Percentiles rank a stretch among this genome's conserved stretches.
phyloP scores from a whole-genome alignment of 2,888 invertebrate genomes.

The Corythucha ciliata region DNA sequence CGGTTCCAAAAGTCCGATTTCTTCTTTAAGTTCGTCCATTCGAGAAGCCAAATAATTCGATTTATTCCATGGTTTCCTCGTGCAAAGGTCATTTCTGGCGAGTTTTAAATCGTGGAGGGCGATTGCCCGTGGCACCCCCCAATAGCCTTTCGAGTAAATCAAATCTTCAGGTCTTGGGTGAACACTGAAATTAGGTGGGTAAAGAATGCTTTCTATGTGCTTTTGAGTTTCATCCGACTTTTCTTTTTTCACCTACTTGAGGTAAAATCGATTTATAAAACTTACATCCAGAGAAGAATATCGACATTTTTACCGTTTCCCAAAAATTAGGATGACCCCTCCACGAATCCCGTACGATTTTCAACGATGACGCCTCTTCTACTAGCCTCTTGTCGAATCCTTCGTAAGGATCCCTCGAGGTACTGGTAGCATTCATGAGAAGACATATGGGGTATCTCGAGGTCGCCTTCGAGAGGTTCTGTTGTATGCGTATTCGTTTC shows the following conservation, averaged over 20 bases:
- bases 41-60: background rate
- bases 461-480: slow-evolving; percentile 9
- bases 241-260: background rate
- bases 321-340: slow-evolving; percentile 15
- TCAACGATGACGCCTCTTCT: slow-evolving; percentile 15
- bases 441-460: slow-evolving; percentile 1
- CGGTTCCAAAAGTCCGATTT: slow-evolving; percentile 11
- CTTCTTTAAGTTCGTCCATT: slow-evolving; percentile 11
- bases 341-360: slow-evolving; percentile 9
- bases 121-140: no score
- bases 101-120: no score
- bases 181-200: background rate
- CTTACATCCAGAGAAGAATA: background rate
- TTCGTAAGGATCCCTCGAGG: no score
- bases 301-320: slow-evolving; percentile 17
- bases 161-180: no score
- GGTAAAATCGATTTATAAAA: background rate
- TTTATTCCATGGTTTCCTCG: background rate
- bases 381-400: slow-evolving; percentile 15
- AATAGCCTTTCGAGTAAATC: no score
- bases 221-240: background rate
- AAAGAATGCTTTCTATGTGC: background rate
- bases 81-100: background rate
- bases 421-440: slow-evolving; percentile 10
- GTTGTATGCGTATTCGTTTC: slow-evolving; percentile 1